These are phyloP conservation scores for Pseudorasbora parva DNA, from an alignment of 2,113 vertebrate species.

Conservation along the genomic window DNA sequence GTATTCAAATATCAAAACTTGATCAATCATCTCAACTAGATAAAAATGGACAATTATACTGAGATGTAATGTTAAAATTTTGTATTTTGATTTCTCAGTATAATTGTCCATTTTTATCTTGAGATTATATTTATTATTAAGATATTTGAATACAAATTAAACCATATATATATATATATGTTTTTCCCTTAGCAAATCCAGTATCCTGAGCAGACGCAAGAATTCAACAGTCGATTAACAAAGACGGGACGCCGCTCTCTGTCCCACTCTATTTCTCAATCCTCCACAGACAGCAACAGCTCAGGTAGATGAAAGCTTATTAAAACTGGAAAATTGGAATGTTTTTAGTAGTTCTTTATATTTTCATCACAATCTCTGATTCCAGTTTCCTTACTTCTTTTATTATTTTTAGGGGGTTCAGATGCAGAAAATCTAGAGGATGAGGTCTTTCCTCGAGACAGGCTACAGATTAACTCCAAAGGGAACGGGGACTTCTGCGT, in stretches of 20 bases:
- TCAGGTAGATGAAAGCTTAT: conserved; percentile 78
- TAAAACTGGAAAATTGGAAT: neutral
- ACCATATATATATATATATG: neutral
- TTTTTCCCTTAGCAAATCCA: conserved; percentile 81
- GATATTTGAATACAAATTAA: too few species aligned
- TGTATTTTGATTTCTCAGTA: too few species aligned
- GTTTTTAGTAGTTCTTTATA: neutral
- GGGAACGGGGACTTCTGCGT: conserved; percentile 89
- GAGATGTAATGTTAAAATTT: neutral
- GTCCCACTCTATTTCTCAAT: conserved; percentile 89
- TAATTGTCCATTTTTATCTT: too few species aligned
- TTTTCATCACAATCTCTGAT: neutral
- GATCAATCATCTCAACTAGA: neutral
- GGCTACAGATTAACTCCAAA: conserved; percentile 84
- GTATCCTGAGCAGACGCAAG: conserved; percentile 86
- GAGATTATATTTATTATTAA: too few species aligned
- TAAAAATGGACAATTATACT: neutral
- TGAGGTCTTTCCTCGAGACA: conserved; percentile 83
- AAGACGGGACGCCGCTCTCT: conserved; percentile 85
- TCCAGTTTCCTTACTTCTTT: neutral
- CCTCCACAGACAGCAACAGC: conserved; percentile 86
- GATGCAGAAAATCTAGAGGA: conserved; percentile 87
- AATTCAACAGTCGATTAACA: conserved; percentile 88
- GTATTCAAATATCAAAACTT: neutral
- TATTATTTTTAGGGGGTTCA: conserved; percentile 72